phyloP scores from a whole-genome alignment of 2,797 vertebrate genomes.

The Gastrophryne carolinensis region DNA sequence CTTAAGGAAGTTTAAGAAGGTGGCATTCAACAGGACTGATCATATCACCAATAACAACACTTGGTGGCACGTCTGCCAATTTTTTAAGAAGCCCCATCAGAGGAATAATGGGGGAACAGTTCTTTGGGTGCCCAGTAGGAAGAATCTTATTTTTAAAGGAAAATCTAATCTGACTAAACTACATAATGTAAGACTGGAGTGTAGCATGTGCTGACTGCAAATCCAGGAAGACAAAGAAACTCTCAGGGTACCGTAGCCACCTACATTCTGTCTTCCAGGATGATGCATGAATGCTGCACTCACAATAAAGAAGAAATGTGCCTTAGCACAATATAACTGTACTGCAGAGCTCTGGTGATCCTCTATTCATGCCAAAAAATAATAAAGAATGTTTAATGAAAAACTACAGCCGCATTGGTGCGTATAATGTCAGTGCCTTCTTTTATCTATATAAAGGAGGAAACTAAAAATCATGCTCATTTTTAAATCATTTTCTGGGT shows the following conservation, averaged over 20 bases:
- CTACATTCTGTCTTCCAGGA: neutral
- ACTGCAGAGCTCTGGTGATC: neutral
- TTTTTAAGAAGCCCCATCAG: too few relatives aligned
- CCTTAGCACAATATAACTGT: neutral
- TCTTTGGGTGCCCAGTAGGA: too few relatives aligned
- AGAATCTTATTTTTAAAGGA: too few relatives aligned
- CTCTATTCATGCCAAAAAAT: neutral
- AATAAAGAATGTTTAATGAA: neutral
- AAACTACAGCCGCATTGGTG: neutral
- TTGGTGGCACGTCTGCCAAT: too few relatives aligned
- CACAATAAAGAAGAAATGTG: neutral
- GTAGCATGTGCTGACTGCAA: neutral
- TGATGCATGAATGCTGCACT: neutral
- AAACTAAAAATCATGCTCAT: neutral
- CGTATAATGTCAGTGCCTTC: neutral
- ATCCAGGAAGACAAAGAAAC: neutral
- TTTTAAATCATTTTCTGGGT: neutral
- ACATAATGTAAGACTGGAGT: too few relatives aligned
- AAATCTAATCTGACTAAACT: too few relatives aligned
- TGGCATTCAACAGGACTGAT: too few relatives aligned
- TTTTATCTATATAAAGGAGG: neutral
- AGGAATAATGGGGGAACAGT: too few relatives aligned
- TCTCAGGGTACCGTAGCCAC: neutral
- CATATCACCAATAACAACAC: too few relatives aligned
- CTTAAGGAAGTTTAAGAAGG: too few relatives aligned